Evolutionary conservation across 2,113 vertebrate species (phyloP).

Genomic region (Aplodontia rufa): DNA sequence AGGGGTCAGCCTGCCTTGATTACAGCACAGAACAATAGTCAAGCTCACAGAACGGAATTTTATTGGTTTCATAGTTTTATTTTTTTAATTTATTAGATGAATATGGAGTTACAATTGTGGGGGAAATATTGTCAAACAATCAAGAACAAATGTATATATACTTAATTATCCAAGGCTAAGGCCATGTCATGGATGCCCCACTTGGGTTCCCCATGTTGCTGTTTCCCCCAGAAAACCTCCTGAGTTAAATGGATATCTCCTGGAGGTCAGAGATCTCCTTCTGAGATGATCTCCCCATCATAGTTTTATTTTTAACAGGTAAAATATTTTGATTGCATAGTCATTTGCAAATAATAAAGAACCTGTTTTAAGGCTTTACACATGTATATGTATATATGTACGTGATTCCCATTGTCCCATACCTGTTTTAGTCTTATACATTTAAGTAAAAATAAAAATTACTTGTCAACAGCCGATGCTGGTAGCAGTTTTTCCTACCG

Average conservation of each 20-base stretch:
- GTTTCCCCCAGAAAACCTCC: too few species aligned
- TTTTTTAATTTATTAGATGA: too few species aligned
- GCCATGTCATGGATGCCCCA: too few species aligned
- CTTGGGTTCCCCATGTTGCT: too few species aligned
- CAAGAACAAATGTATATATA: too few species aligned
- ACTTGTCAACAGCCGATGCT: neutral
- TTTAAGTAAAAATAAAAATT: conserved; percentile 24
- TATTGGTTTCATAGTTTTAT: neutral
- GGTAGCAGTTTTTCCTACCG: neutral
- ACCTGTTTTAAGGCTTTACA: neutral
- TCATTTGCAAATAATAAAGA: neutral
- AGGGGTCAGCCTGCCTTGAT: neutral
- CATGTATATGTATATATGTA: neutral
- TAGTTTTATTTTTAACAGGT: conserved; percentile 18
- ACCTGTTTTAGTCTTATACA: neutral
- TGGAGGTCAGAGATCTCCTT: too few species aligned
- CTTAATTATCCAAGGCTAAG: too few species aligned
- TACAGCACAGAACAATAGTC: neutral
- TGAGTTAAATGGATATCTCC: too few species aligned
- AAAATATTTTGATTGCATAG: neutral
- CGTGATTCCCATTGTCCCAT: neutral
- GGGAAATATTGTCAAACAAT: too few species aligned
- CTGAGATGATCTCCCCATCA: too few species aligned
- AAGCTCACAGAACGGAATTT: neutral
- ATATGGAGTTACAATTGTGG: too few species aligned